Evolutionary conservation across 2,113 vertebrate species (phyloP).

Genomic region (Acrocephalus arundinaceus): DNA sequence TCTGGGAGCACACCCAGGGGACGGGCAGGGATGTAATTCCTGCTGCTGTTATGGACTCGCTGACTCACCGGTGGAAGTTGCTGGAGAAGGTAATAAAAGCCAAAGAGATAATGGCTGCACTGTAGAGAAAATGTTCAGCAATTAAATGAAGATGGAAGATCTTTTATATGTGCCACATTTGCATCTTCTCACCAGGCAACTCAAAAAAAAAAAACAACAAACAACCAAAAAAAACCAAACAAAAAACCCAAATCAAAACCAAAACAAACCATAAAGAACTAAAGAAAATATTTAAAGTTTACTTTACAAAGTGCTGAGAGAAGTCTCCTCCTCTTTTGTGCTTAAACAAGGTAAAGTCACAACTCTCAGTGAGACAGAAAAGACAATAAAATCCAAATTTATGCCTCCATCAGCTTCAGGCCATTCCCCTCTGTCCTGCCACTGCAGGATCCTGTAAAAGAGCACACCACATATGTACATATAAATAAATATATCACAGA

Average conservation of each 20-base stretch:
- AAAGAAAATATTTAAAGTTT: not conserved
- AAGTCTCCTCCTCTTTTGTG: not conserved
- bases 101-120: not conserved
- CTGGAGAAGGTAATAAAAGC: constrained; percentile 7
- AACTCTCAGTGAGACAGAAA: not conserved
- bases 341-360: not conserved
- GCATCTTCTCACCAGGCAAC: not conserved
- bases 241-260: not conserved
- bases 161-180: not conserved
- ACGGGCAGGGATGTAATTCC: not conserved
- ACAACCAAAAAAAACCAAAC: not conserved
- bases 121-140: not conserved
- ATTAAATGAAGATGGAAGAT: not conserved
- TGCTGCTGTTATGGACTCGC: not conserved
- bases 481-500: rapidly evolving
- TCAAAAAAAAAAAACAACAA: not conserved
- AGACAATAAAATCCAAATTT: not conserved
- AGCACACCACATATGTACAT: not conserved
- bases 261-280: not conserved
- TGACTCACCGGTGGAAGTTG: not conserved
- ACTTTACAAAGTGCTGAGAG: not conserved
- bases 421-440: not conserved
- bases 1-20: not conserved
- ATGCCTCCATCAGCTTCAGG: not conserved
- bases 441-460: not conserved